phyloP scores from a whole-genome alignment of 2,888 invertebrate genomes.

The Carpatolechia fugitivella region DNA sequence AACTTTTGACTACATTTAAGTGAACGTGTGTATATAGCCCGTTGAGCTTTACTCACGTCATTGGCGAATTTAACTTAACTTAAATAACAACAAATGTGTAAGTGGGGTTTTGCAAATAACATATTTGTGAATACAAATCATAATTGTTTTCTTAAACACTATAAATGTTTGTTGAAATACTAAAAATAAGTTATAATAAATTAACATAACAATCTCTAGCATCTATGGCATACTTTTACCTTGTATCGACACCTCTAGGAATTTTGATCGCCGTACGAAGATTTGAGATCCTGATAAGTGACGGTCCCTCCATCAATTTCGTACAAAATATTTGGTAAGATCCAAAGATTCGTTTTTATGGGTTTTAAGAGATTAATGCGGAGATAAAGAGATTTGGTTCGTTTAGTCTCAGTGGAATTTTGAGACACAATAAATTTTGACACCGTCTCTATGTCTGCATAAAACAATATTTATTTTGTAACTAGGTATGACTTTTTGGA shows the following conservation, averaged over 20 bases:
- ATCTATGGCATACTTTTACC: slow-evolving; percentile 54
- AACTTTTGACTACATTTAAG: no score
- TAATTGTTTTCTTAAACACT: no score
- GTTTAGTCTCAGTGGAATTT: slow-evolving; percentile 51
- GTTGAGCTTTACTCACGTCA: no score
- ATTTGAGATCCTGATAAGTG: slow-evolving; percentile 63
- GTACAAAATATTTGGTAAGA: slow-evolving; percentile 74
- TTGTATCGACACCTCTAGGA: slow-evolving; percentile 78
- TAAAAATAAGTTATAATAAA: slow-evolving; percentile 39
- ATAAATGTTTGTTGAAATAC: slow-evolving; percentile 10
- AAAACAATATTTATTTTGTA: background rate
- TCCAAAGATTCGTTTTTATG: slow-evolving; percentile 72
- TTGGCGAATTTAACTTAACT: no score
- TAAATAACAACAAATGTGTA: no score
- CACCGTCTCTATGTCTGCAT: slow-evolving; percentile 42
- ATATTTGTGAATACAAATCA: no score
- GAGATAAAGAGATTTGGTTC: slow-evolving; percentile 71
- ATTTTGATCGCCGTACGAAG: slow-evolving; percentile 68
- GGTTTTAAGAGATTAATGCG: slow-evolving; percentile 70
- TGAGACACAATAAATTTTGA: slow-evolving; percentile 65
- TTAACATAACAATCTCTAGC: slow-evolving; percentile 39
- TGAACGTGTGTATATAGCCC: no score
- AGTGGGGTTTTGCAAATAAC: no score
- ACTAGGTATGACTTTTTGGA: background rate
- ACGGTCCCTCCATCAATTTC: slow-evolving; percentile 72